Base-by-base conservation (phyloP, 2,888 invertebrate species). In the Drosophila setosimentum region DNA sequence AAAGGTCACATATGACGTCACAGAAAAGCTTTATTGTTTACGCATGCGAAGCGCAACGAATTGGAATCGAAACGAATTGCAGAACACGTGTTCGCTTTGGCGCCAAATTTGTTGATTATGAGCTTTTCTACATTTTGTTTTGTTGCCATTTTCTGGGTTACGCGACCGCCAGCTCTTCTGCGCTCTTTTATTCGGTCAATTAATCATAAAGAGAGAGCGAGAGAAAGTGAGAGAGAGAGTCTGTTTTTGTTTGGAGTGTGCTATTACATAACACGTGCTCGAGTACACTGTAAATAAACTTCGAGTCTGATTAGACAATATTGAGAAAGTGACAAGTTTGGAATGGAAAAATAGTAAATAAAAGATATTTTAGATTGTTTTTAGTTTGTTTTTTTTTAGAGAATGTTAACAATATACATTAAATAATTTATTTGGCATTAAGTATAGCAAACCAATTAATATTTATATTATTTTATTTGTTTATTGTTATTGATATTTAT, bases 191-290 rank as follows among this genome's bases (percentile, higher is more conserved):
- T 30, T 50, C 45, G 16, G 24, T 21, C 35, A 32, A 37, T 45
- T 45, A 63, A 42, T 49, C 66, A 42, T 35, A 18, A 50, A 18
- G 7, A 30, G 50, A 42, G 33, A 27, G 40, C 8, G n/a, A 30
- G 27, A 24, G 18, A 45, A 48, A 49, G 42, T 35, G 18, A 37
- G 42, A 21, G n/a, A 13, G 35, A 48, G 58, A 24, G 0, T 35
- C 40, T 18, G n/a, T 33, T 11, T 40, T 51, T 59, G 30, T 48
- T 45, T 21, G 13, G 27, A 50, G 33, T 73, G 62, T 62, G 11
- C 64, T 58, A 55, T 89, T 89, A 90, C 78, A 75, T 90, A 89
- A 90, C 87, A 89, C 76, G 75, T 89, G 85, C 24, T 75, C 18
- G 2, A 1, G 5, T 61, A 16, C 83, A 80, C 73, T 68, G 76